These are phyloP conservation scores for Gymnocheta viridis DNA, from an alignment of 2,888 invertebrate genomes.

Conservation along the genomic window DNA sequence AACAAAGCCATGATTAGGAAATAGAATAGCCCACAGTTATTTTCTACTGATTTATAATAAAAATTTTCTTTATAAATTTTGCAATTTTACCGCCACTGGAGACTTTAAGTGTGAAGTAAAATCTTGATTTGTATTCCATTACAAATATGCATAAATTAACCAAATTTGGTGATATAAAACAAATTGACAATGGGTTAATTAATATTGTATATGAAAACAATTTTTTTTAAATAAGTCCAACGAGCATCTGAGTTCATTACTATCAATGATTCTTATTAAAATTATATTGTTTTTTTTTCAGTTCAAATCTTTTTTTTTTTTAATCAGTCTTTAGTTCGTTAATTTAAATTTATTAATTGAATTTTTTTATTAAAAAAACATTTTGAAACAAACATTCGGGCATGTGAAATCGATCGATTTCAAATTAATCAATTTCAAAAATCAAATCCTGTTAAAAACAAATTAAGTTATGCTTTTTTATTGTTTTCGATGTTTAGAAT, in stretches of 20 bases:
- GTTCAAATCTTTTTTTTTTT: too few relatives aligned
- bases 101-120: constrained; percentile 18
- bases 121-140: constrained; percentile 29
- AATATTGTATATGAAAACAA: constrained; percentile 2
- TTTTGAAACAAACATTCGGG: too few relatives aligned
- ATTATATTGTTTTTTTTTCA: too few relatives aligned
- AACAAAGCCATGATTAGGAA: constrained; percentile 39
- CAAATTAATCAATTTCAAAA: too few relatives aligned
- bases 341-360: too few relatives aligned
- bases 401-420: too few relatives aligned
- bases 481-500: too few relatives aligned
- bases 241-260: not conserved
- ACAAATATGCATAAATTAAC: constrained; percentile 66
- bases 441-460: too few relatives aligned
- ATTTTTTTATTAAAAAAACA: too few relatives aligned
- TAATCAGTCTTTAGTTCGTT: too few relatives aligned
- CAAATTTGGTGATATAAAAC: constrained; percentile 61
- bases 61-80: constrained; percentile 19
- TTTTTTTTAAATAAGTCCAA: not conserved
- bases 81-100: constrained; percentile 25
- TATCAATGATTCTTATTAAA: not conserved
- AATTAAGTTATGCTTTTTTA: too few relatives aligned
- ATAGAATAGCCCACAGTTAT: constrained; percentile 58
- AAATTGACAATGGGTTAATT: constrained; percentile 57
- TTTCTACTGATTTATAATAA: constrained; percentile 37